Percentiles rank a stretch among this genome's conserved stretches.
These are phyloP conservation scores for Monodelphis domestica DNA, from an alignment of 2,797 vertebrate genomes.

Conservation along the genomic window DNA sequence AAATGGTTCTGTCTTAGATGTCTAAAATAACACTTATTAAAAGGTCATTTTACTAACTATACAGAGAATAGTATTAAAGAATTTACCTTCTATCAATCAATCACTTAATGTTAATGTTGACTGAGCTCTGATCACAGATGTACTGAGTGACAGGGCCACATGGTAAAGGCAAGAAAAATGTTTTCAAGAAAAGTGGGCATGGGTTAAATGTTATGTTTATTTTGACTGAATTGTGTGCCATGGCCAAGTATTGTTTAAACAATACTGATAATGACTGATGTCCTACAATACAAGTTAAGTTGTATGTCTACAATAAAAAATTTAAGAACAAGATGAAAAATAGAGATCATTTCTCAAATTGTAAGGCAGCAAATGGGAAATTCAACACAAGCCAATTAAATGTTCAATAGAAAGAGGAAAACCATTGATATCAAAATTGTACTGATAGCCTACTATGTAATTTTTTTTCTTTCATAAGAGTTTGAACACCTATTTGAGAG, in stretches of 20 bases:
- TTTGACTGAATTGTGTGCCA: slow-evolving; percentile 30
- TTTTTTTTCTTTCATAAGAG: slow-evolving; percentile 27
- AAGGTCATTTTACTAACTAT: slow-evolving; percentile 58
- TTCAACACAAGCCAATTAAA: slow-evolving; percentile 36
- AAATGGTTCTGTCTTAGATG: slow-evolving; percentile 44
- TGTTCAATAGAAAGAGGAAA: slow-evolving; percentile 47
- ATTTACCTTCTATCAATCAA: slow-evolving; percentile 55
- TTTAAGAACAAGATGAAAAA: slow-evolving; percentile 31
- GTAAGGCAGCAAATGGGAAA: slow-evolving; percentile 11
- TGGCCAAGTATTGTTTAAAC: slow-evolving; percentile 30
- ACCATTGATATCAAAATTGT: not conserved
- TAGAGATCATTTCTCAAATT: not conserved
- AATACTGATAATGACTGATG: slow-evolving; percentile 41
- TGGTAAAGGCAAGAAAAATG: slow-evolving; percentile 34
- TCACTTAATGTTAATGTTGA: slow-evolving; percentile 41
- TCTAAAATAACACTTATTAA: slow-evolving; percentile 52
- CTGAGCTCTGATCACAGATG: slow-evolving; percentile 4
- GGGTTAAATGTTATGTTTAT: slow-evolving; percentile 2
- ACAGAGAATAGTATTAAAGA: slow-evolving; percentile 14
- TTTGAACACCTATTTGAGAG: not conserved
- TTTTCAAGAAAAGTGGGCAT: slow-evolving; percentile 21
- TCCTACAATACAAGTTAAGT: not conserved
- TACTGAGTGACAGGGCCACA: slow-evolving; percentile 20
- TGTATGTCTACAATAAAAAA: slow-evolving; percentile 25
- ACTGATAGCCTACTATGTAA: not conserved